Evolutionary conservation across 2,888 invertebrate species (phyloP).

Genomic region (Petrolisthes manimaculis): DNA sequence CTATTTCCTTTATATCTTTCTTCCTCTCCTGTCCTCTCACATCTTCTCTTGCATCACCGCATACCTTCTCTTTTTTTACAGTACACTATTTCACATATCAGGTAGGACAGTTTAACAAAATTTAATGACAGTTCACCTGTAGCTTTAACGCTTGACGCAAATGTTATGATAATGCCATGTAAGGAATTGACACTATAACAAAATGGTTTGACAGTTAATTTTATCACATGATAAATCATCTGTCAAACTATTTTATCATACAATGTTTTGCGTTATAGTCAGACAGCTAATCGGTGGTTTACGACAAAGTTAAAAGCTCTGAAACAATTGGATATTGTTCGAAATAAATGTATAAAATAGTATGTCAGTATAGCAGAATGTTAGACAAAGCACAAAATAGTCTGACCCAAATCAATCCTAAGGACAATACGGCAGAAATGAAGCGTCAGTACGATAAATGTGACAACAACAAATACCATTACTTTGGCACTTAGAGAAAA

Average conservation of each 20-base stretch:
- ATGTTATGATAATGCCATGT: too few relatives aligned
- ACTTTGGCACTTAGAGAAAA: neutral
- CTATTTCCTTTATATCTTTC: too few relatives aligned
- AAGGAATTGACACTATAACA: too few relatives aligned
- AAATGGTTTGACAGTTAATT: too few relatives aligned
- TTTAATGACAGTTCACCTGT: too few relatives aligned
- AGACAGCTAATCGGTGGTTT: neutral
- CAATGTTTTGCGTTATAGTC: neutral
- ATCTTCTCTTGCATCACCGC: too few relatives aligned
- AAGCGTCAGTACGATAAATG: neutral
- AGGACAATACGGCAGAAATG: neutral
- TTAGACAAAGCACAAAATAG: conserved; percentile 2
- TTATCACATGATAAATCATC: too few relatives aligned
- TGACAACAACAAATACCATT: conserved; percentile 9
- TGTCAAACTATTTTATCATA: neutral
- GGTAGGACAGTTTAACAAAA: too few relatives aligned
- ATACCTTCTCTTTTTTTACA: too few relatives aligned
- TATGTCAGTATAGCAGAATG: conserved; percentile 2
- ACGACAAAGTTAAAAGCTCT: conserved; percentile 15
- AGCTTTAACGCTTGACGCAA: too few relatives aligned
- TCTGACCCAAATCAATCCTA: neutral
- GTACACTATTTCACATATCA: too few relatives aligned
- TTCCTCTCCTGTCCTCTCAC: too few relatives aligned
- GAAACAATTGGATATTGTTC: neutral
- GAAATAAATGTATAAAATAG: neutral